phyloP scores from a whole-genome alignment of 30 jellyfish, hydroid and myxozoan species.

The Pelagia noctiluca region DNA sequence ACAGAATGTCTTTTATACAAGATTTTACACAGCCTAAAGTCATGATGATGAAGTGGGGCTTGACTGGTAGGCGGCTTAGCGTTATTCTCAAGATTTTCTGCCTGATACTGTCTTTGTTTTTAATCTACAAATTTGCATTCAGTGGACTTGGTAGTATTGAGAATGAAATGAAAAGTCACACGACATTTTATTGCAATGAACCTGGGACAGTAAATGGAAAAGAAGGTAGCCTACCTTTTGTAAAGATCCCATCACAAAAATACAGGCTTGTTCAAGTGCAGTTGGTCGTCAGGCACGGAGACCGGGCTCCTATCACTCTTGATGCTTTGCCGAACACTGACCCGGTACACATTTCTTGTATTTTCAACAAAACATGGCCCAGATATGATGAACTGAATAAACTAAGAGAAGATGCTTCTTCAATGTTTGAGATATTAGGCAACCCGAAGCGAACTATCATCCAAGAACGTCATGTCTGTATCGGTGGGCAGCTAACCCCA shows the following conservation, averaged over 20 bases:
- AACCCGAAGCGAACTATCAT: constrained; percentile 35
- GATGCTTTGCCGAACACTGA: constrained; percentile 80
- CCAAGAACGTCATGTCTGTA: constrained; percentile 64
- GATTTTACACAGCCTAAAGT: constrained; percentile 61
- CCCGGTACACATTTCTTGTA: constrained; percentile 88
- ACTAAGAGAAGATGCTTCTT: constrained; percentile 26
- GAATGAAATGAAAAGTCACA: constrained; percentile 8
- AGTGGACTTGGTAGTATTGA: neutral
- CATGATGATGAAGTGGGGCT: constrained; percentile 64
- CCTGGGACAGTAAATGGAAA: constrained; percentile 83
- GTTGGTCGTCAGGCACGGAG: constrained; percentile 94
- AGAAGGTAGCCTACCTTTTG: constrained; percentile 47
- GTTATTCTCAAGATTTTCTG: constrained; percentile 12
- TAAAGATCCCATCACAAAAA: neutral
- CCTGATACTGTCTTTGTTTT: neutral
- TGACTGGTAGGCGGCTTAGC: constrained; percentile 51
- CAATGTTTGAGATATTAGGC: constrained; percentile 56
- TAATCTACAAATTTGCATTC: neutral
- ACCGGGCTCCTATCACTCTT: constrained; percentile 89
- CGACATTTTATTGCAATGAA: constrained; percentile 64
- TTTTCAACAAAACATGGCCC: constrained; percentile 40
- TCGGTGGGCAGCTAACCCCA: constrained; percentile 97
- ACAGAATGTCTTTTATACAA: constrained; percentile 35
- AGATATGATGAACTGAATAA: constrained; percentile 28
- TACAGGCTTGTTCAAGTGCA: constrained; percentile 77